Conservation (phyloP, 1,140 invertebrate genomes). For the Hypsibius dujardini region DNA sequence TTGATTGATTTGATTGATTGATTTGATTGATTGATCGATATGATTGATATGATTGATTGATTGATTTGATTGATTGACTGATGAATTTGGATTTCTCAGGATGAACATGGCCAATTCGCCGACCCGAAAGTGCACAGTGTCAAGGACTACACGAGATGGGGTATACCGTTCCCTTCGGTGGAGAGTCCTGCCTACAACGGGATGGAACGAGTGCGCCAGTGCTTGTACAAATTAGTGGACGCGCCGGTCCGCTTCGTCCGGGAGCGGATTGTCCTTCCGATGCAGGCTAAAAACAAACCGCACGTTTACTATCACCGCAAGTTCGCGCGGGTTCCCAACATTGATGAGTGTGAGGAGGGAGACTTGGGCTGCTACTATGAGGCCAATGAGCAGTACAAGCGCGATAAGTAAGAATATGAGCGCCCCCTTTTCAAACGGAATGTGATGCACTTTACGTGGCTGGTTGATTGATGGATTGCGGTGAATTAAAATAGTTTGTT, state of each 20-base stretch:
- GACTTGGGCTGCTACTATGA: slow-evolving; percentile 72
- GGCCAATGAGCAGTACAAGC: slow-evolving; percentile 68
- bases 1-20: no score
- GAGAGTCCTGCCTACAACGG: slow-evolving; percentile 1
- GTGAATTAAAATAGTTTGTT: no score
- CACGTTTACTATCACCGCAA: slow-evolving; percentile 84
- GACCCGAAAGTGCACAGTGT: no score
- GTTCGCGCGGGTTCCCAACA: slow-evolving; percentile 72
- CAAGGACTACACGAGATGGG: neutral
- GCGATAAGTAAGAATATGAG: slow-evolving; percentile 78
- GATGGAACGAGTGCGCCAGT: neutral
- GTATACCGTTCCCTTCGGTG: neutral
- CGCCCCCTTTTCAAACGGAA: no score
- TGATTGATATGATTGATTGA: no score
- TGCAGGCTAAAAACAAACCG: slow-evolving; percentile 48
- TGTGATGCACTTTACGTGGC: no score
- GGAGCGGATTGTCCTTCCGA: slow-evolving; percentile 70
- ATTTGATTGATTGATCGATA: no score
- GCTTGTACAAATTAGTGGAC: slow-evolving; percentile 27
- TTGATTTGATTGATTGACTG: no score
- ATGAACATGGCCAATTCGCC: no score
- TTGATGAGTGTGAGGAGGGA: slow-evolving; percentile 78
- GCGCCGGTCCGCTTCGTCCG: slow-evolving; percentile 30
- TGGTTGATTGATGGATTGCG: no score
- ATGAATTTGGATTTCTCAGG: no score